These are phyloP conservation scores for Meghimatium bilineatum DNA, from an alignment of 2,888 invertebrate genomes.

Conservation along the genomic window DNA sequence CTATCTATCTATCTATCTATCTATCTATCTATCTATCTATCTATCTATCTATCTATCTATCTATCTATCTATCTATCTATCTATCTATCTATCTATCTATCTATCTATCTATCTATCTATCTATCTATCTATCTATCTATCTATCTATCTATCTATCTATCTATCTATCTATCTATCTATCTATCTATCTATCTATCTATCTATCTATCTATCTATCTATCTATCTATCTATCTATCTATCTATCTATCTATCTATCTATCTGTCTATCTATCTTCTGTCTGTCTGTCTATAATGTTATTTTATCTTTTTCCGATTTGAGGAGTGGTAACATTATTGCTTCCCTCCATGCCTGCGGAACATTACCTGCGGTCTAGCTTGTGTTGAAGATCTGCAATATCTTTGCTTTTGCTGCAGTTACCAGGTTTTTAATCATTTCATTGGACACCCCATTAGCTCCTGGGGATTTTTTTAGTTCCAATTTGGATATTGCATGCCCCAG, in stretches of 20 bases:
- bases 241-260: constrained; percentile 18
- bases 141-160: constrained; percentile 6
- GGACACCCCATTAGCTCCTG: too few species aligned
- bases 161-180: constrained; percentile 12
- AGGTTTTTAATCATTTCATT: too few species aligned
- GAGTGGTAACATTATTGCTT: too few species aligned
- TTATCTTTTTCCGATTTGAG: too few species aligned
- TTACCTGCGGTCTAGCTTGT: too few species aligned
- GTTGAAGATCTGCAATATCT: too few species aligned
- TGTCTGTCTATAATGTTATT: too few species aligned
- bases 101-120: neutral
- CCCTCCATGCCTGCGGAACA: too few species aligned
- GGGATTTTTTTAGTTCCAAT: too few species aligned
- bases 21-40: constrained; percentile 16
- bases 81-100: neutral
- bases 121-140: constrained; percentile 3
- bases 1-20: constrained; percentile 23
- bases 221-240: constrained; percentile 18
- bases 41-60: constrained; percentile 2
- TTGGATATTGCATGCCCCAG: too few species aligned
- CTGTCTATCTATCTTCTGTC: neutral
- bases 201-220: constrained; percentile 16
- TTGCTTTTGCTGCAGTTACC: too few species aligned
- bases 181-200: constrained; percentile 12
- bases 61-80: neutral